Percentiles rank a stretch among this genome's conserved stretches.
Conservation (phyloP, 2,888 invertebrate genomes). For the Resseliella maxima region DNA sequence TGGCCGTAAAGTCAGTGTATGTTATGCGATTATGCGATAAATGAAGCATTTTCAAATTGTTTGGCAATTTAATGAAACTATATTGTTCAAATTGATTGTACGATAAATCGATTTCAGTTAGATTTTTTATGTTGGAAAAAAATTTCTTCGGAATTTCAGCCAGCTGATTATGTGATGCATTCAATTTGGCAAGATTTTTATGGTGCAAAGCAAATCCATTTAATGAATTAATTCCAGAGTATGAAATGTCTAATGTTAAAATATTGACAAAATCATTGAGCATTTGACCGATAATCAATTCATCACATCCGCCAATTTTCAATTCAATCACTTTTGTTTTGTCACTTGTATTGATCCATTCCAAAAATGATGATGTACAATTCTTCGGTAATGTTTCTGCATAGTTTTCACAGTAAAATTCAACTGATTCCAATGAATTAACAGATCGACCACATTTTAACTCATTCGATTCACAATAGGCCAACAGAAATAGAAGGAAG, state of each 20-base stretch:
- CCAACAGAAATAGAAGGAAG: background rate
- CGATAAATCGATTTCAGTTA: no score
- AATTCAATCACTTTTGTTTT: background rate
- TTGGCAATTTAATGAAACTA: no score
- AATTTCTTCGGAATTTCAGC: no score
- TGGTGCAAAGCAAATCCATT: no score
- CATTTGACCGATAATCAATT: background rate
- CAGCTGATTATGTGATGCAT: no score
- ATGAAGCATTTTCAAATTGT: background rate
- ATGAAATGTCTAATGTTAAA: no score
- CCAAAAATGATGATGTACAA: background rate
- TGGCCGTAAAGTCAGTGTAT: background rate
- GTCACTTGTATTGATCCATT: background rate
- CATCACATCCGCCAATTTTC: background rate
- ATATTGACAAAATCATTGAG: background rate
- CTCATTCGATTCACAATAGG: background rate
- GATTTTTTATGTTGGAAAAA: no score
- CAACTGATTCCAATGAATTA: background rate
- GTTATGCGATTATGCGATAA: background rate
- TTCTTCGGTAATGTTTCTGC: background rate
- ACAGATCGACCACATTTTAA: background rate
- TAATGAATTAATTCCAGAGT: no score
- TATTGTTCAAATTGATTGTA: no score
- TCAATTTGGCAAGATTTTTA: no score
- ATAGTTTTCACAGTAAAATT: background rate